Evolutionary conservation across 2,113 vertebrate species (phyloP), one percentile per base, ranked within the genome.

Genomic region (Hepsetus odoe): DNA sequence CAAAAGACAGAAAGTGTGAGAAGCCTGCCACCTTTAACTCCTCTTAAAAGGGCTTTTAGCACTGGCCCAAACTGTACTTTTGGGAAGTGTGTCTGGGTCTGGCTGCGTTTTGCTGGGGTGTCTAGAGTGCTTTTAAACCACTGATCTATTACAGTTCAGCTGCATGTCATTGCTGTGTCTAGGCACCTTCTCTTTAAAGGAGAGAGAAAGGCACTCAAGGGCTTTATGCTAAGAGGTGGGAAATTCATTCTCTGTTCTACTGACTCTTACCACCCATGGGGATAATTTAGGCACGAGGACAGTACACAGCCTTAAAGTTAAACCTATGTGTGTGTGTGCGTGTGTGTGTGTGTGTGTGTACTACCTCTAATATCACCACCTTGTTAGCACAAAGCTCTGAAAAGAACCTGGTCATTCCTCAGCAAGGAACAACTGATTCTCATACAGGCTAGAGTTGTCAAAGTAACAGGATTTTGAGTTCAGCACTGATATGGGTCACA

Each of bases 231-330:
- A 80, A 79, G 76, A 86, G 77, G 69, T 77, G 49, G 76, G 72
- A 80, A 80, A 83, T 82, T 69, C 77, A 83, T 81, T 79, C 42
- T 83, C 88, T 89, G 87, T 83, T 79, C 67, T 66, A 38, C 75
- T 81, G 72, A 77, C 71, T 76, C 73, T 72, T 89, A 77, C 76
- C 59, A 66, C 76, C 75, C 76, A 77, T 89, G 83, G 88, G 74
- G 83, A 82, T 77, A 90, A 91, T 89, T 91, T 88, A 87, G 86
- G 89, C 86, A 85, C 85, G 85, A 88, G 83, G 84, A 84, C 77
- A 14, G 78, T 20, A 33, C 84, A 85, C 79, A 81, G 80, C 75
- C 77, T 83, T 84, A 83, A 82, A 83, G 83, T 85, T 83, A 76
- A 79, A 51, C 71, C 59, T 76, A 32, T 64, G 44, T 53, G 32